Evolutionary conservation across 1,140 invertebrate genomes (phyloP), one percentile per base, ranked within the genome.

Genomic region (Procambarus virginalis): DNA sequence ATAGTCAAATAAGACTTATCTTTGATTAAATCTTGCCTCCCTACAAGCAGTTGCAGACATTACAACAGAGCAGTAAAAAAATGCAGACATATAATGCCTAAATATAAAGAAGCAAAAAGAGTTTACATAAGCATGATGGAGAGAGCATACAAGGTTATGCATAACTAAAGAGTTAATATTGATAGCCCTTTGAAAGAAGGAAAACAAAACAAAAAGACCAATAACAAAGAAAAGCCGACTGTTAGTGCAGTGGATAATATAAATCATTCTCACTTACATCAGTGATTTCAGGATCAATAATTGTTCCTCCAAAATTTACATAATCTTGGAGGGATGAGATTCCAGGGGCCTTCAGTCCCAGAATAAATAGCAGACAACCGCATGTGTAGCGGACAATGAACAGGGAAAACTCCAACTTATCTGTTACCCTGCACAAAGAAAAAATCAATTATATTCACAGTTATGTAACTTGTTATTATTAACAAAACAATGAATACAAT

Each of bases 271-370:
- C 68, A 84, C 88, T 79, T 64, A 84, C 88, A 22, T 78, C 75
- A 64, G 10, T 64, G 2, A 64, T 45, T 48, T 75, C 60, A 9
- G 68, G 70, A 58, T 73, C 46, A 70, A 73, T 90, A 49, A 90
- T 45, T 17, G 60, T 70, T 45, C 89, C 89, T 5, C 89, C 89
- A 90, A 90, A 90, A 49, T 90, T 85, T 10, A 90, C 78, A 58
- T 90, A 90, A 70, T 90, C 89, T 14, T 83, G 77, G 2, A 86
- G 49, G 12, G 83, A 86, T 92, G 96, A 95, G 51, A 99, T 96
- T 85, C 97, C 98, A 46, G 98, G 98, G 55, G 98, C 98, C 94
- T 96, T 96, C 77, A 99, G 94, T 3, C 98, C 98, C 60, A 99
- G 94, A 12, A 97, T 94, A 94, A 99, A 98, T 68, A 99, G 95